Evolutionary conservation across 2,888 invertebrate genomes (phyloP).

Genomic region (Halocaridina rubra): DNA sequence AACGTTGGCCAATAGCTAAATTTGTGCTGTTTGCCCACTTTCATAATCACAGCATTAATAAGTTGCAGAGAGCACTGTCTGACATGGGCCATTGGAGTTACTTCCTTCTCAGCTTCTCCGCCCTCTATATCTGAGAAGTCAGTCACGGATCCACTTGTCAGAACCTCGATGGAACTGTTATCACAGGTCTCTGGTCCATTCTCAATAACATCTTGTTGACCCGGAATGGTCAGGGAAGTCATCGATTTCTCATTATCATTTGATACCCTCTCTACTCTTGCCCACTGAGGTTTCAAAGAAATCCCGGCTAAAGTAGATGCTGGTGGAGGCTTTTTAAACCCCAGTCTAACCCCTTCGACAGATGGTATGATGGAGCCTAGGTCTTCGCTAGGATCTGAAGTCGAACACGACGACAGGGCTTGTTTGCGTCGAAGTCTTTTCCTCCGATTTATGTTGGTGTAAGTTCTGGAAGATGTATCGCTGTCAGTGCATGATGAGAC

Average conservation of each 20-base stretch:
- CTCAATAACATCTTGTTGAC: no score
- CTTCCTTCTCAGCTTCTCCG: slow-evolving; percentile 22
- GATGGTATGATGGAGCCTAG: neutral
- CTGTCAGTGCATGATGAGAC: slow-evolving; percentile 38
- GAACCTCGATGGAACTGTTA: slow-evolving; percentile 3
- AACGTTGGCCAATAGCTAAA: slow-evolving; percentile 56
- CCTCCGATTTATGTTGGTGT: slow-evolving; percentile 54
- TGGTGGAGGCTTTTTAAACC: slow-evolving; percentile 26
- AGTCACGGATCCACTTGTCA: slow-evolving; percentile 35
- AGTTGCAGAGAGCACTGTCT: slow-evolving; percentile 40
- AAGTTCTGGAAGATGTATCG: slow-evolving; percentile 36
- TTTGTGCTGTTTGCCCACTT: slow-evolving; percentile 49
- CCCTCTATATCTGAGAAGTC: slow-evolving; percentile 48
- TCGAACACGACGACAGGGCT: slow-evolving; percentile 51
- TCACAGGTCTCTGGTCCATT: neutral
- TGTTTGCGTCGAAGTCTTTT: slow-evolving; percentile 51
- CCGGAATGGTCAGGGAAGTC: no score
- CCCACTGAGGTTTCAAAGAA: slow-evolving; percentile 47
- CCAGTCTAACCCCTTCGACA: slow-evolving; percentile 13
- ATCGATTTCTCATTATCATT: no score
- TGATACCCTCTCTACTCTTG: neutral
- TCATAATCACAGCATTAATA: slow-evolving; percentile 49
- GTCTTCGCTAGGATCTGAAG: slow-evolving; percentile 4
- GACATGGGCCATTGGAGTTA: slow-evolving; percentile 31
- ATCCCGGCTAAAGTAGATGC: slow-evolving; percentile 23